Evolutionary conservation across 2,113 vertebrate species (phyloP), one percentile per base, ranked within the genome.

Genomic region (Romanogobio albipinnatus): DNA sequence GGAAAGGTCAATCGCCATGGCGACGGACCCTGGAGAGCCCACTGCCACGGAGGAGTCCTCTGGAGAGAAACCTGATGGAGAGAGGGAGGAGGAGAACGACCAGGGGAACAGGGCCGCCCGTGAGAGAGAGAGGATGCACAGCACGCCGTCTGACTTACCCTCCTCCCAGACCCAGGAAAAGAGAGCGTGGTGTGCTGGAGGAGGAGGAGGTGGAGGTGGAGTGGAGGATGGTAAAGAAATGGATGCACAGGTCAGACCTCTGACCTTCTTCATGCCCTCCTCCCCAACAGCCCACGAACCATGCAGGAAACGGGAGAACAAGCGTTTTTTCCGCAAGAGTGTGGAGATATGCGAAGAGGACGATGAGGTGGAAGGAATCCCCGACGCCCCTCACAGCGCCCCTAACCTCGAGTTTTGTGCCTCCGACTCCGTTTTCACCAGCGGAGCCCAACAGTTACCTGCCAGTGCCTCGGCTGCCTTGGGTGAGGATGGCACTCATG

Each of bases 1-100:
- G 87, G 88, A 77, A 89, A 87, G 86, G 85, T 84, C 87, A 84
- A 87, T 91, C 81, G 88, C 91, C 81, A 98, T 98, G 97, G 97
- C 96, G 87, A 98, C 96, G 15, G 97, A 98, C 92, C 96, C 96
- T 24, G 96, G 96, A 87, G 97, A 97, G 85, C 95, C 96, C 79
- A 93, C 96, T n/a, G 94, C 94, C 91, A 96, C 96, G 0, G 96
- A 96, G 88, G 96, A 96, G 76, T 93, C 96, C 86, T 90, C 96
- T 24, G 87, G 85, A 6, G 96, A 97, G 89, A 97, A 97, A 94
- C 94, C 96, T 92, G 95, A 96, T 95, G 95, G 94, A 88, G 88
- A 91, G 84, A 92, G 87, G 89, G 91, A 93, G 86, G 92, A 92
- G 89, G 92, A 92, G 84, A 82, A 84, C 0, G 90, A 92, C 85